These are phyloP conservation scores for Cordilura impudica DNA, from an alignment of 2,888 invertebrate genomes.

Conservation along the genomic window DNA sequence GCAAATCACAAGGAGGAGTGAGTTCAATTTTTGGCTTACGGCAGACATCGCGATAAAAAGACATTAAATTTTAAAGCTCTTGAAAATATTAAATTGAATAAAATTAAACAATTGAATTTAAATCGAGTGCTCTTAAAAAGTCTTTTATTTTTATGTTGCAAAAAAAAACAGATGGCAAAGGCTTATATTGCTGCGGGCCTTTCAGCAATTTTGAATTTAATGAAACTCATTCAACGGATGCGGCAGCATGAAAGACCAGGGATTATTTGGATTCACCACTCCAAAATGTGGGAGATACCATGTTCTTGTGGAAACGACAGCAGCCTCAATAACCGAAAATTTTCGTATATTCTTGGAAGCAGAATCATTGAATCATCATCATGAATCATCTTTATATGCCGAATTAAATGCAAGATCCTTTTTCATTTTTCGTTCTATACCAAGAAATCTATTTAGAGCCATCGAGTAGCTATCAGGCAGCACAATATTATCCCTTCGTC, in stretches of 20 bases:
- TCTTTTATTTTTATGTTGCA: too few species aligned
- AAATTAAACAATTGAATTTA: too few species aligned
- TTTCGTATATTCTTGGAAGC: too few species aligned
- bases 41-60: too few species aligned
- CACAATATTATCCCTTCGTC: not conserved
- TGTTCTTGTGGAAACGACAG: conserved; percentile 1
- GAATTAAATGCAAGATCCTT: conserved; percentile 40
- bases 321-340: conserved; percentile 16
- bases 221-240: conserved; percentile 41
- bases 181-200: conserved; percentile 9
- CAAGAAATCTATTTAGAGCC: conserved; percentile 25
- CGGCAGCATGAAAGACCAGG: conserved; percentile 59
- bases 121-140: too few species aligned
- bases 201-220: conserved; percentile 49
- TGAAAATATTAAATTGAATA: too few species aligned
- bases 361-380: too few species aligned
- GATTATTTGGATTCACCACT: conserved; percentile 55
- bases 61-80: too few species aligned
- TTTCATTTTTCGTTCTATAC: conserved; percentile 53
- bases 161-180: conserved; percentile 18
- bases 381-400: conserved; percentile 43
- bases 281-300: too few species aligned
- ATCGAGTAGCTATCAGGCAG: conserved; percentile 26
- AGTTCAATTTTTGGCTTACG: too few species aligned
- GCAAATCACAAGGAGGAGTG: too few species aligned